Evolutionary conservation across 2,888 invertebrate species (phyloP), one percentile per base, ranked within the genome.

Genomic region (Hanleya hanleyi): DNA sequence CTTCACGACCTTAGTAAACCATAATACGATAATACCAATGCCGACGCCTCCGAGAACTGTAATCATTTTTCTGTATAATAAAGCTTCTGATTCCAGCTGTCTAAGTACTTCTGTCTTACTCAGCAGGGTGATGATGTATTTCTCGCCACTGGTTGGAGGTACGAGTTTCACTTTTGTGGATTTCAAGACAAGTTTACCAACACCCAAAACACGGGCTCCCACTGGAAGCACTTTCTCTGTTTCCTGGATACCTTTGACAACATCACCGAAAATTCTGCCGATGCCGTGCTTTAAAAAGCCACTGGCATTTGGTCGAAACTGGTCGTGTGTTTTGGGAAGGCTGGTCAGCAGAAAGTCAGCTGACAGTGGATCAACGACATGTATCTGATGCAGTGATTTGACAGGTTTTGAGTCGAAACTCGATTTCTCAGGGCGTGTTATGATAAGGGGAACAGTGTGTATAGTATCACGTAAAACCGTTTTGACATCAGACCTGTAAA

Each of bases 171-270:
- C 93, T 70, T 95, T 86, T 0, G 92, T 92, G 68, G 94, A 93
- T n/a, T 93, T 92, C 41, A 92, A 86, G 67, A 94, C 93, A 33
- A 97, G 91, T 91, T 96, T 94, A 15, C 97, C 97, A 69, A 97
- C 94, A 3, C 93, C 93, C 0, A 96, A 95, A 61, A 97, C 93
- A 78, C 94, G 93, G 66, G 95, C 94, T 22, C 96, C 96, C 84
- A 95, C 95, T 0, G 95, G 92, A 4, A 97, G 91, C 93, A 97
- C 95, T 91, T 95, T 94, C 88, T 97, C 97, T 65, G 96, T 96
- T 6, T 95, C 95, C 90, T 97, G 96, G 32, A 96, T 91, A 0
- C 97, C 97, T 76, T 95, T 93, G 86, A 95, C 95, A 0, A 88
- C 92, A 26, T 96, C 94, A 26, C 96, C 96, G 81, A 94, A 94